phyloP scores from a whole-genome alignment of 2,797 vertebrate species.

The Rousettus madagascariensis region DNA sequence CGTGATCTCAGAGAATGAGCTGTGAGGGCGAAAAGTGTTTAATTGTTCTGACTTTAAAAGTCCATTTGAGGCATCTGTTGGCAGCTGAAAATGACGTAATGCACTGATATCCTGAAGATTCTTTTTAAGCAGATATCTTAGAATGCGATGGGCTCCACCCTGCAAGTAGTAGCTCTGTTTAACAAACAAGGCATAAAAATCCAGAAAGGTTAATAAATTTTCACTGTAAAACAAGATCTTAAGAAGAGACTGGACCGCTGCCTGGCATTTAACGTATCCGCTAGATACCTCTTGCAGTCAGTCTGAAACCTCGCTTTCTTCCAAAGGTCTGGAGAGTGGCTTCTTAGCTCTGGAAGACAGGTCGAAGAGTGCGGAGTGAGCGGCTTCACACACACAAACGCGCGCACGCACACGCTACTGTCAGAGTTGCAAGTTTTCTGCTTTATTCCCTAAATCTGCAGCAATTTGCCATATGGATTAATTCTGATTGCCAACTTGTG shows the following conservation, averaged over 20 bases:
- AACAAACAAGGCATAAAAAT: neutral
- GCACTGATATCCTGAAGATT: neutral
- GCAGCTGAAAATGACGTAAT: neutral
- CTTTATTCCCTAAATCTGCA: slow-evolving; percentile 35
- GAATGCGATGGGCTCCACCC: neutral
- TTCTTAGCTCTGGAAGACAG: neutral
- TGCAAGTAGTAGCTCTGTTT: neutral
- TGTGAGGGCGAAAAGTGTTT: neutral
- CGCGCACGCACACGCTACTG: neutral
- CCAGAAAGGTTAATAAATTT: neutral
- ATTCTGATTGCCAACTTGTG: slow-evolving; percentile 66
- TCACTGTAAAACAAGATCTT: neutral
- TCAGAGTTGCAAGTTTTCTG: neutral
- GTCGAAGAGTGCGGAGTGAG: neutral
- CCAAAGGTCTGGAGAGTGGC: neutral
- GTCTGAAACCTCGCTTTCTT: neutral
- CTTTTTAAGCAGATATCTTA: neutral
- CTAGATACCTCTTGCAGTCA: neutral
- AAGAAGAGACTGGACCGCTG: neutral
- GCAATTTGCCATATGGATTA: slow-evolving; percentile 73
- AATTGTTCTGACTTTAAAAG: neutral
- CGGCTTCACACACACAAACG: neutral
- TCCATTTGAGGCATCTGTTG: neutral
- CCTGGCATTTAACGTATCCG: neutral
- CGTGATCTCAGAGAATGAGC: neutral